phyloP scores from a whole-genome alignment of 2,797 vertebrate genomes.

The Mus caroli region DNA sequence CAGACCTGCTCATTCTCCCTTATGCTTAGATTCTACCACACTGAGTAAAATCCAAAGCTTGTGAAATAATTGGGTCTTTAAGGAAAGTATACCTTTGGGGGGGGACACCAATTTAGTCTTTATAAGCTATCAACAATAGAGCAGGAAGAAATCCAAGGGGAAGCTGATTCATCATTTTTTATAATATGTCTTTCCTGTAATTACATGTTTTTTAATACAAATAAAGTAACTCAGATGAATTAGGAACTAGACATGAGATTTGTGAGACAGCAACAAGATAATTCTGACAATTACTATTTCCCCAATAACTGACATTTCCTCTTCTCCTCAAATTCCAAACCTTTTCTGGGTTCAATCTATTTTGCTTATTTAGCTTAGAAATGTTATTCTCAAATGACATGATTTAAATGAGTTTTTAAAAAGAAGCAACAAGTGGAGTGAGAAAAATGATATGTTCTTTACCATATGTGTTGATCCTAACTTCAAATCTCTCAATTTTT shows the following conservation, averaged over 20 bases:
- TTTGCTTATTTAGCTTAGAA: slow-evolving; percentile 2
- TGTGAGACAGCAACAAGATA: not conserved
- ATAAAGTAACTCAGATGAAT: not conserved
- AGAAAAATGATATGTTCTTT: not conserved
- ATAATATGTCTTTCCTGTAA: not conserved
- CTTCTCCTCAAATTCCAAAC: not conserved
- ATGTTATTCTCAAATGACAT: not conserved
- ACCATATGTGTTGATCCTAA: not conserved
- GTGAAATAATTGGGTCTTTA: not conserved
- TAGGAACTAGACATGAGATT: not conserved
- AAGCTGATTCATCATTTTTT: slow-evolving; percentile 41
- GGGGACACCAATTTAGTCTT: not conserved
- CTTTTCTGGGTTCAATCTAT: not conserved
- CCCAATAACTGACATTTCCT: not conserved
- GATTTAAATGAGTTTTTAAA: slow-evolving; percentile 32
- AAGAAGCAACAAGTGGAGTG: not conserved
- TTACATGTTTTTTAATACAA: not conserved
- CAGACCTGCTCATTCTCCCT: not conserved
- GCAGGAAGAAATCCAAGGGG: not conserved
- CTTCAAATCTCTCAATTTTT: not conserved
- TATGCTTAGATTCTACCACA: not conserved
- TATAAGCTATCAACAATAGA: not conserved
- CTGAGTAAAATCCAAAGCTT: slow-evolving; percentile 29
- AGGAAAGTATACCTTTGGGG: not conserved
- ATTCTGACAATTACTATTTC: not conserved